These are phyloP conservation scores for Harpagifer antarcticus DNA, from an alignment of 2,797 vertebrate genomes.

Conservation along the genomic window DNA sequence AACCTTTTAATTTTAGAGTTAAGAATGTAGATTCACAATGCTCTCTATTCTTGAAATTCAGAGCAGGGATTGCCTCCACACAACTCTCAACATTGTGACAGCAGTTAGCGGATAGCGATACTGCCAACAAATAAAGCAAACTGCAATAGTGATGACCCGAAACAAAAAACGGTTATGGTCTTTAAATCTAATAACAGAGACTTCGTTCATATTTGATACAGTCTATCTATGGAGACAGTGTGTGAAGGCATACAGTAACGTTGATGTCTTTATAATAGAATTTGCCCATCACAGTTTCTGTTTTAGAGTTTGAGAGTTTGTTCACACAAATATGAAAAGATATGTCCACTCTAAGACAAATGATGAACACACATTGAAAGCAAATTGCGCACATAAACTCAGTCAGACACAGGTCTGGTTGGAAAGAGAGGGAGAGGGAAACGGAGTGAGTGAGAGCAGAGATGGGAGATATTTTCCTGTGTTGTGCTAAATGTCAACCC, in stretches of 20 bases:
- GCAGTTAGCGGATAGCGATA: too few species aligned
- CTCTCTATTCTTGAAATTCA: too few species aligned
- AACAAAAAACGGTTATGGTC: too few species aligned
- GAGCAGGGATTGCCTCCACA: too few species aligned
- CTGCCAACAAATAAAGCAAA: too few species aligned
- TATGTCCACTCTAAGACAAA: background rate
- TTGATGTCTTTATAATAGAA: too few species aligned
- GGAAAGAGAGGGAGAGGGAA: background rate
- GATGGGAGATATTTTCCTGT: conserved; percentile 25
- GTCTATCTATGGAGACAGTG: background rate
- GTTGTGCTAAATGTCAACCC: conserved; percentile 69
- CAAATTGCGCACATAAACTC: background rate
- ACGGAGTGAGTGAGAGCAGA: conserved; percentile 13
- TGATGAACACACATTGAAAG: background rate
- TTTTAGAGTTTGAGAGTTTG: background rate
- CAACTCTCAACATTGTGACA: too few species aligned
- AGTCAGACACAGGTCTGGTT: background rate
- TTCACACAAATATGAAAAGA: background rate
- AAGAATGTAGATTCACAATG: too few species aligned
- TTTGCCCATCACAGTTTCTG: background rate
- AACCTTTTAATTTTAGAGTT: background rate
- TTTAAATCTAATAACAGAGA: too few species aligned
- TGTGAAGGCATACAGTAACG: background rate
- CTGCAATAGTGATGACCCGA: too few species aligned
- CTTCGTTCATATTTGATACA: too few species aligned